Percentiles rank a stretch among this genome's conserved stretches.
Conservation (phyloP, 2,888 invertebrate genomes). For the Spodoptera picta region DNA sequence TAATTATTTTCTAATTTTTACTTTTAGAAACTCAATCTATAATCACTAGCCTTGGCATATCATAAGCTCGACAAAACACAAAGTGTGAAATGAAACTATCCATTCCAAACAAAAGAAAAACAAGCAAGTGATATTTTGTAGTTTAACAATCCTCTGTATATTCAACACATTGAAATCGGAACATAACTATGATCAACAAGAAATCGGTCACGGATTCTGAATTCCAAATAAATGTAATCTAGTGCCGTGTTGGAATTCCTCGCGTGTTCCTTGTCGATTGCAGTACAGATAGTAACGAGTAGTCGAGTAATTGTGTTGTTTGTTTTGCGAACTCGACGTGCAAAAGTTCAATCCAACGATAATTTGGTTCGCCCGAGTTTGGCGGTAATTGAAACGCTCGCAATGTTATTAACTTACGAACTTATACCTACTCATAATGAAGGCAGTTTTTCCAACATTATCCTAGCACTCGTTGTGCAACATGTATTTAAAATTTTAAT, state of each 20-base stretch:
- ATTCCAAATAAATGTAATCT: conserved; percentile 22
- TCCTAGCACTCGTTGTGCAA: conserved; percentile 30
- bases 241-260: conserved; percentile 24
- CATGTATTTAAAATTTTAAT: conserved; percentile 25
- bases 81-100: no score
- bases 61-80: no score
- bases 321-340: conserved; percentile 44
- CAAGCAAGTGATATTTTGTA: no score
- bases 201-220: conserved; percentile 21
- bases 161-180: background rate
- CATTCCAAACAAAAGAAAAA: no score
- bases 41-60: no score
- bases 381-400: conserved; percentile 69
- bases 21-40: no score
- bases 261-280: conserved; percentile 28
- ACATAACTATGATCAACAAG: conserved; percentile 4
- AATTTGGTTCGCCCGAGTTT: conserved; percentile 65
- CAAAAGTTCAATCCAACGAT: conserved; percentile 64
- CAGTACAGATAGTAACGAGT: conserved; percentile 27
- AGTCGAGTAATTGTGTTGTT: conserved; percentile 44
- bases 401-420: conserved; percentile 62
- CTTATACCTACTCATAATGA: conserved; percentile 38
- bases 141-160: no score
- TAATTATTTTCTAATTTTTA: no score
- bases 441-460: conserved; percentile 45